phyloP scores from a whole-genome alignment of 1,140 invertebrate species.

The Pogonomyrmex barbatus region DNA sequence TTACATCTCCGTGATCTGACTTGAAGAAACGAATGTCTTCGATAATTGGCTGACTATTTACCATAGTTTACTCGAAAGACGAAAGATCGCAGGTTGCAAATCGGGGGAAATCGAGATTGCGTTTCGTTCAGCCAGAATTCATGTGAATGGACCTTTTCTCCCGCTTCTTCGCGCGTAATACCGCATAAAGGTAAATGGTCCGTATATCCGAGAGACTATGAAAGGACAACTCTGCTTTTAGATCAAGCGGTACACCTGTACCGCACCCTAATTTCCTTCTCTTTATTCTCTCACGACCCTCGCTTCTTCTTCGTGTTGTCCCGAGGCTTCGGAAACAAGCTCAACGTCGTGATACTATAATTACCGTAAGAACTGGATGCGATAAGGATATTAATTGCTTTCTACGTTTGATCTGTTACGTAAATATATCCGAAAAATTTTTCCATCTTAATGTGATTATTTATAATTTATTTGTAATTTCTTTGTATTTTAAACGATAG shows the following conservation, averaged over 20 bases:
- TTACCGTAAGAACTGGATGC: background rate
- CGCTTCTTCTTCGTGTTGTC: constrained; percentile 4
- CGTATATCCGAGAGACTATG: constrained; percentile 79
- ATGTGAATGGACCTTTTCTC: constrained; percentile 74
- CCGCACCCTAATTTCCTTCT: constrained; percentile 69
- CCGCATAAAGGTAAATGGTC: constrained; percentile 82
- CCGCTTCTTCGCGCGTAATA: constrained; percentile 67
- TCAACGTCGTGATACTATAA: background rate
- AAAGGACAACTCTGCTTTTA: constrained; percentile 48
- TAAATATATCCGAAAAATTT: background rate
- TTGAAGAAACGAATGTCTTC: constrained; percentile 67
- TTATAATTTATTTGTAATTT: background rate
- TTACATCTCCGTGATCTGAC: constrained; percentile 75
- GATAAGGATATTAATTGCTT: background rate
- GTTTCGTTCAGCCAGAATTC: constrained; percentile 61
- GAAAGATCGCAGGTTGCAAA: constrained; percentile 1
- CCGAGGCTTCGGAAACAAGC: background rate
- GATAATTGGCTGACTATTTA: constrained; percentile 55
- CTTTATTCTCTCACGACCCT: constrained; percentile 48
- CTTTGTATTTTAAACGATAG: background rate
- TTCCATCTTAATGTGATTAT: background rate
- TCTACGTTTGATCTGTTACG: background rate
- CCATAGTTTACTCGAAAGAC: constrained; percentile 17
- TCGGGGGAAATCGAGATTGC: constrained; percentile 7
- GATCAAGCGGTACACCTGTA: constrained; percentile 73